phyloP scores from a whole-genome alignment of 2,797 vertebrate genomes.

The Masticophis lateralis region DNA sequence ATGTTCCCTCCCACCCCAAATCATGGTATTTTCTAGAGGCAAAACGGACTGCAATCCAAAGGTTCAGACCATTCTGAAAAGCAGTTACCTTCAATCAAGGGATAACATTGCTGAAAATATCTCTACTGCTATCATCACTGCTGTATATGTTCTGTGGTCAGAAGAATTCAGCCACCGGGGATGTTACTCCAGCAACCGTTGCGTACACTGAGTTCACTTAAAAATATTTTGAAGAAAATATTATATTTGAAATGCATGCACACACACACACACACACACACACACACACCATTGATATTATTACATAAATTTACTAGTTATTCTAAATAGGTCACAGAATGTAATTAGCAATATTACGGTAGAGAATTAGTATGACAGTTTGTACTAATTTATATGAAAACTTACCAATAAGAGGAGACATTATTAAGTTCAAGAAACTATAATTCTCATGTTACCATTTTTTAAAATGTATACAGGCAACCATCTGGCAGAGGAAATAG shows the following conservation, averaged over 20 bases:
- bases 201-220: not conserved
- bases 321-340: not conserved
- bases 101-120: not conserved
- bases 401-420: not conserved
- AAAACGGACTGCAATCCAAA: not conserved
- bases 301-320: too few species aligned
- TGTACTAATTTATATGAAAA: not conserved
- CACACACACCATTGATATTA: not conserved
- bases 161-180: not conserved
- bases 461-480: not conserved
- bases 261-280: too few species aligned
- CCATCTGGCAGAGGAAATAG: not conserved
- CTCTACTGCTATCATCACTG: not conserved
- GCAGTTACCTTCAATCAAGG: not conserved
- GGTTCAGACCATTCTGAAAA: not conserved
- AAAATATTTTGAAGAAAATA: conserved; percentile 5
- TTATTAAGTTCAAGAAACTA: not conserved
- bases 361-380: not conserved
- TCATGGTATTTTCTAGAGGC: not conserved
- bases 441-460: not conserved
- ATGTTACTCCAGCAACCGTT: conserved; percentile 10
- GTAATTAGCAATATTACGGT: not conserved
- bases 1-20: not conserved
- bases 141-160: not conserved
- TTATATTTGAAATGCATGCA: not conserved